Percentiles rank a stretch among this genome's conserved stretches.
Evolutionary conservation across 2,113 vertebrate genomes (phyloP).

Genomic region (Tetraodon nigroviridis): DNA sequence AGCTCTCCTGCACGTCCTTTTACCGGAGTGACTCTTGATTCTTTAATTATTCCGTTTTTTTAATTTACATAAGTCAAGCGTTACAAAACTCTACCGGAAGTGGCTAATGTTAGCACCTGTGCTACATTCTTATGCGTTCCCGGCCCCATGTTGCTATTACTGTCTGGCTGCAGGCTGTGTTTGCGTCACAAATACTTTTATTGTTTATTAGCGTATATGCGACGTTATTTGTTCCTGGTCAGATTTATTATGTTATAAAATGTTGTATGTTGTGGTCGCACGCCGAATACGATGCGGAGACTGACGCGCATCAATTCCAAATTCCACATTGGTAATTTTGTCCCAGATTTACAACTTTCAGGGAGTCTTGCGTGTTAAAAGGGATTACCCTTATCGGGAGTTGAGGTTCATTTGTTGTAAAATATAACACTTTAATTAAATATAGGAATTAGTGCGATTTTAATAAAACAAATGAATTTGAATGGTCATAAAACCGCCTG

Average conservation of each 20-base stretch:
- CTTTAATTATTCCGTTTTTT: not conserved
- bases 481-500: not conserved
- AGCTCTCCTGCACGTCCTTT: no score
- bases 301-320: not conserved
- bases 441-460: no score
- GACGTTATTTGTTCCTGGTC: no score
- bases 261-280: no score
- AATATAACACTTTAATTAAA: no score
- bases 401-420: no score
- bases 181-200: not conserved
- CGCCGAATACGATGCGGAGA: not conserved
- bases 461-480: not conserved
- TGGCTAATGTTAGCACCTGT: not conserved
- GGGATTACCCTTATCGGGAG: no score
- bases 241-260: no score
- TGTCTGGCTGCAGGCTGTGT: not conserved
- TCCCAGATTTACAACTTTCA: not conserved
- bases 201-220: not conserved
- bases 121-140: not conserved
- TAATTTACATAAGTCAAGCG: not conserved
- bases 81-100: constrained; percentile 13
- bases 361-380: not conserved
- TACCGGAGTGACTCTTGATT: no score
- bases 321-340: no score
- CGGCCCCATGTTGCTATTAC: not conserved